Base-by-base conservation (phyloP, 1,140 invertebrate genomes). In the Trichoplusia ni region DNA sequence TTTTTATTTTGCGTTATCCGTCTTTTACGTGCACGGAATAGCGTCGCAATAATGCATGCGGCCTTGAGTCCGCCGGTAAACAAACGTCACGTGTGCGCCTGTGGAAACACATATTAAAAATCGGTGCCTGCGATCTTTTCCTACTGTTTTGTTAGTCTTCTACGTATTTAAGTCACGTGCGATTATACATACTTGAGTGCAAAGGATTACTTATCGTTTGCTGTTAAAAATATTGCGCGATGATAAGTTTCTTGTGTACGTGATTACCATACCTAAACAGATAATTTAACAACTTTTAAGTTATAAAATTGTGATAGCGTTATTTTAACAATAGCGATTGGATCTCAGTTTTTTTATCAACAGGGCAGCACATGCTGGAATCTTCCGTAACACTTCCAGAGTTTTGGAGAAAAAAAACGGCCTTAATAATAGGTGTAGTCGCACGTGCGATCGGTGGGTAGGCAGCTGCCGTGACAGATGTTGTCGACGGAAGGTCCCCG, bases 391-490 rank as follows among this genome's bases (percentile, higher is more conserved):
- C 75, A 85, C 71, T 77, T 81, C 73, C 71, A 64, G 75, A 75
- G 70, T 68, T 79, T 62, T 59, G 21, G 13, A 61, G 37, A 53
- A 62, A 67, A 78, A 81, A 78, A 81, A 81, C 70, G 44, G 59
- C 63, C 74, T 77, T 81, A 87, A 86, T 87, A 86, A 89, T 89
- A 82, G 86, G 84, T 81, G 73, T 77, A 72, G 73, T 53, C 78
- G 83, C 87, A 90, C 87, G 87, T 88, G 87, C 84, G 82, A 65
- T 69, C 64, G 67, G 46, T 58, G 73, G 61, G 64, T 54, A 71
- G 70, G 79, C 87, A 88, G 87, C 87, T 90, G 87, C 79, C 66
- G 67, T 79, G 85, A 88, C 87, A 90, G 87, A 81, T 90, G 86
- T 73, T 80, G 71, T 77, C 69, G 82, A 80, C 82, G 84, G 84